phyloP scores from a whole-genome alignment of 2,888 invertebrate species.

The Entomobrya proxima region DNA sequence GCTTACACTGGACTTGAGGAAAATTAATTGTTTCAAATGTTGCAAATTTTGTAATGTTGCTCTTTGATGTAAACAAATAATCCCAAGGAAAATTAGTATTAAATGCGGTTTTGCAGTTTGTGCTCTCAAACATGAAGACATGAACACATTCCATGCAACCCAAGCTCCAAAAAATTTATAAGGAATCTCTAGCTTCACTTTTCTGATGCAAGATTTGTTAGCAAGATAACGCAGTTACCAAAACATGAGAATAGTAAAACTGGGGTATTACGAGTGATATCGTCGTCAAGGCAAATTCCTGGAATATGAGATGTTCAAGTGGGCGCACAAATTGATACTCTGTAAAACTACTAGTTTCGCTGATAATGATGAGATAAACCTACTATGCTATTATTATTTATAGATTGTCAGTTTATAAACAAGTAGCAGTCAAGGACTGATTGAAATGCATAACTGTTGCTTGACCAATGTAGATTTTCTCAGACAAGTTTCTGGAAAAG shows the following conservation, averaged over 20 bases:
- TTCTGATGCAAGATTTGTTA: not conserved
- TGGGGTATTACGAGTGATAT: not conserved
- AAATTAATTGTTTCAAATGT: not conserved
- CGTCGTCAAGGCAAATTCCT: constrained; percentile 33
- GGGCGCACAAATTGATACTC: not conserved
- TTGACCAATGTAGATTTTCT: no score
- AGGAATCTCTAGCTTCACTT: not conserved
- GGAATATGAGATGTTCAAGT: no score
- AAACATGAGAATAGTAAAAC: not conserved
- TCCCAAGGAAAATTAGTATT: not conserved
- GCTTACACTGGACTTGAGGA: not conserved
- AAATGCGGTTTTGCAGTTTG: not conserved
- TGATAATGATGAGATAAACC: no score
- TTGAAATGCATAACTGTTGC: no score
- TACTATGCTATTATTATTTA: no score
- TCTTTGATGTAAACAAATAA: not conserved
- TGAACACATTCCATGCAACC: not conserved
- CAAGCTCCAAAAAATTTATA: not conserved
- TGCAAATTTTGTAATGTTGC: not conserved
- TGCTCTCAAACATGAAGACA: not conserved
- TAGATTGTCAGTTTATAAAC: no score
- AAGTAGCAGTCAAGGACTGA: no score
- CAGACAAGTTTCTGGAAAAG: no score
- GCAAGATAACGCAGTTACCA: not conserved
- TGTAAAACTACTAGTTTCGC: no score